Evolutionary conservation across 1,140 invertebrate species (phyloP).

Genomic region (Reticulitermes speratus): DNA sequence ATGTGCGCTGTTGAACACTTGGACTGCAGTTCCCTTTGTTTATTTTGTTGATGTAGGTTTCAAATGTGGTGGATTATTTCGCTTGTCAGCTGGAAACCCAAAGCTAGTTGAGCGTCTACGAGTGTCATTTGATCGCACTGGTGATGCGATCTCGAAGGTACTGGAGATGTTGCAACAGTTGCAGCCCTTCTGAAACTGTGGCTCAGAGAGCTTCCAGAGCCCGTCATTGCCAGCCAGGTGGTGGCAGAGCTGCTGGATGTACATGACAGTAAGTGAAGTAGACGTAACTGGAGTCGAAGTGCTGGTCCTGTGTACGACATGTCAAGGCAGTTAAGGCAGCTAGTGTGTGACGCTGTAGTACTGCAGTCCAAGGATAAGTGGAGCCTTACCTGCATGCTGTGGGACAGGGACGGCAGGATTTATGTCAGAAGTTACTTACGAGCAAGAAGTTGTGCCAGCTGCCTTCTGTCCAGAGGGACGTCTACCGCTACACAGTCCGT

Average conservation of each 20-base stretch:
- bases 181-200: constrained; percentile 52
- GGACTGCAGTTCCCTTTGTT: neutral
- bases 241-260: constrained; percentile 44
- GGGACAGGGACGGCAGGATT: too few species aligned
- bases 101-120: constrained; percentile 49
- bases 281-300: neutral
- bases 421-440: too few species aligned
- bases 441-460: too few species aligned
- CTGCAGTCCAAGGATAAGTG: too few species aligned
- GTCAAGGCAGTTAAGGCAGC: too few species aligned
- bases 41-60: constrained; percentile 40
- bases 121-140: constrained; percentile 49
- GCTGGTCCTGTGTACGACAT: neutral
- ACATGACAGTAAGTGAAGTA: constrained; percentile 26
- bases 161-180: constrained; percentile 49
- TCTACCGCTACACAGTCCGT: too few species aligned
- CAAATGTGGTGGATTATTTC: constrained; percentile 48
- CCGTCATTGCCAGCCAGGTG: constrained; percentile 47
- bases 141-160: constrained; percentile 51
- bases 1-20: too few species aligned
- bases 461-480: too few species aligned
- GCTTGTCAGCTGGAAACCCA: constrained; percentile 47
- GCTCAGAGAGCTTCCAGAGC: constrained; percentile 53
- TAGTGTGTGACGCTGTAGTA: too few species aligned
- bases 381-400: too few species aligned